Base-by-base conservation (phyloP, 2,888 invertebrate genomes). In the Carcina quercana region DNA sequence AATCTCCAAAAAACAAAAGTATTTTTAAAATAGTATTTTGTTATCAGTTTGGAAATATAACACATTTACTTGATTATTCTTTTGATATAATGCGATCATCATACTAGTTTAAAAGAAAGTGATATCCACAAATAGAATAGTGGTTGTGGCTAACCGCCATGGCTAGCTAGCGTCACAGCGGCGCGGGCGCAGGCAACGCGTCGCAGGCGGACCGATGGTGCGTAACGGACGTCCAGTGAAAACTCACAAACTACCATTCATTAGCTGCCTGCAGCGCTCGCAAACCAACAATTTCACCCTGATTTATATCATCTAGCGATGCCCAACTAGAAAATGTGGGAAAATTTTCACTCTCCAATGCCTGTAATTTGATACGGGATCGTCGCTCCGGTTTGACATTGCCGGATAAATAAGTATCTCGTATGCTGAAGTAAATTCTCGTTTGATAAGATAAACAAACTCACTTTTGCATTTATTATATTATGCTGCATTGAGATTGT, bases 301-400 rank as follows among this genome's bases (percentile, higher is more conserved):
- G 80, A 83, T 83, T 71, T 78, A 79, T 82, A 82, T 79, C 70
- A 83, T 82, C 78, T 58, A 53, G 47, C 59, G 62, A 61, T 58
- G 59, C 53, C 57, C 61, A 50, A 49, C 62, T 63, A 80, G 82
- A 83, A 82, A 83, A 82, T 79, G 78, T 78, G 79, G 74, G 79
- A 79, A 80, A 66, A 78, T 80, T 79, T 83, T 79, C 79, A 78
- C 76, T 70, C 63, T 59, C 61, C 58, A 53, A 60, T 56, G 65
- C 66, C 65, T 56, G 67, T 70, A 75, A 80, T 82, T 82, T 82
- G 78, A 82, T 80, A 71, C 74, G 73, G 60, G 72, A 75, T 73
- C 80, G 72, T 76, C 71, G 68, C 72, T 69, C 70, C 63, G 66
- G 67, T 68, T 66, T 41, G 53, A 39, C 55, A 49, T 5, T 12